Percentiles rank a stretch among this genome's conserved stretches.
phyloP scores from a whole-genome alignment of 2,888 invertebrate genomes.

The Eupithecia exiguata region DNA sequence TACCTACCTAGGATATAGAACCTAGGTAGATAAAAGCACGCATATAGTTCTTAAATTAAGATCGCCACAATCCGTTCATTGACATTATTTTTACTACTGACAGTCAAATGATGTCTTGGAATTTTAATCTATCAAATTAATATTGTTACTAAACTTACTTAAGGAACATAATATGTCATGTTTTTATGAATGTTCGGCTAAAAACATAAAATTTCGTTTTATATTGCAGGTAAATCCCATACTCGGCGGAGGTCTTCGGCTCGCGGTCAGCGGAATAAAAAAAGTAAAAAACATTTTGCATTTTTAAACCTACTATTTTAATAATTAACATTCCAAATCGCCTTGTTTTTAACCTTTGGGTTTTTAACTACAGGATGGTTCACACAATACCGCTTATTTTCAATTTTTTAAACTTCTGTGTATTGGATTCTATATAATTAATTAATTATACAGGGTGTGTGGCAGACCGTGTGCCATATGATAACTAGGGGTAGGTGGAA shows the following conservation, averaged over 20 bases:
- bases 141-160: neutral
- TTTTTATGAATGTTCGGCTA: conserved; percentile 16
- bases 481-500: too few relatives aligned
- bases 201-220: conserved; percentile 38
- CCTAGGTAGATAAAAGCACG: neutral
- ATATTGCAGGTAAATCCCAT: conserved; percentile 81
- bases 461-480: too few relatives aligned
- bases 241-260: conserved; percentile 85
- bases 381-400: neutral
- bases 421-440: too few relatives aligned
- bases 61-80: neutral
- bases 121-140: conserved; percentile 12
- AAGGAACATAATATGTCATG: neutral
- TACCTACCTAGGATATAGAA: too few relatives aligned
- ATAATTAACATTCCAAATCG: conserved; percentile 19
- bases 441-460: too few relatives aligned
- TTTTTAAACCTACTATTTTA: conserved; percentile 24
- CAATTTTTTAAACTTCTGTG: neutral
- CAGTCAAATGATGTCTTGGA: neutral
- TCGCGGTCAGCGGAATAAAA: conserved; percentile 81
- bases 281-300: conserved; percentile 63
- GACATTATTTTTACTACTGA: neutral
- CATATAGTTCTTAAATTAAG: neutral
- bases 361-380: conserved; percentile 3
- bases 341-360: neutral